Evolutionary conservation across 2,888 invertebrate species (phyloP).

Genomic region (Scaptomyza cyrtandrae): DNA sequence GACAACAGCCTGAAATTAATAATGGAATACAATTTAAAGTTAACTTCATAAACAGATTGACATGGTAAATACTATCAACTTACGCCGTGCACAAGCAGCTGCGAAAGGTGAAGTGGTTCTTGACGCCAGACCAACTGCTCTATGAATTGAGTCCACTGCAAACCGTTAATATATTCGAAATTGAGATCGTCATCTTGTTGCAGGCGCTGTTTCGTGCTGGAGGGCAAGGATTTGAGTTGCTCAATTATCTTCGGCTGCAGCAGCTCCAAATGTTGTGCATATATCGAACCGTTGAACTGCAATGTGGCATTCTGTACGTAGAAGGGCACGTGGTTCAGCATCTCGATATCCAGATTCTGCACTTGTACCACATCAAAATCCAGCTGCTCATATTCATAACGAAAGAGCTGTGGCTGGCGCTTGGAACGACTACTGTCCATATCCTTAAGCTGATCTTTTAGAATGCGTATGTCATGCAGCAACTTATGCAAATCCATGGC

Average conservation of each 20-base stretch:
- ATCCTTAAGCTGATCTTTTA: conserved; percentile 56
- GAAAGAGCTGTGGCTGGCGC: conserved; percentile 49
- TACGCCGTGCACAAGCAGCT: conserved; percentile 85
- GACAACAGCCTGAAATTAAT: conserved; percentile 81
- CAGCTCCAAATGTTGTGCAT: conserved; percentile 65
- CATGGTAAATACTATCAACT: conserved; percentile 51
- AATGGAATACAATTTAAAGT: neutral
- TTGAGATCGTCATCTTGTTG: conserved; percentile 72
- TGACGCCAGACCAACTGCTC: conserved; percentile 85
- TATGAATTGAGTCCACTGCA: conserved; percentile 84
- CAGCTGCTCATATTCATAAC: conserved; percentile 64
- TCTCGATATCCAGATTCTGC: conserved; percentile 75
- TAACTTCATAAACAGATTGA: neutral
- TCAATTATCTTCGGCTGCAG: conserved; percentile 31
- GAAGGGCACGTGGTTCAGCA: conserved; percentile 78
- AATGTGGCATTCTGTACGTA: conserved; percentile 75
- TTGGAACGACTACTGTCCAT: conserved; percentile 41
- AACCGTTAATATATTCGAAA: conserved; percentile 85
- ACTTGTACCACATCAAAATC: conserved; percentile 72
- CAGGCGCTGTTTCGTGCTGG: conserved; percentile 37
- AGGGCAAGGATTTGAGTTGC: conserved; percentile 42
- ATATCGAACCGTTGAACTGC: conserved; percentile 70
- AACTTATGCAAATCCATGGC: conserved; percentile 65
- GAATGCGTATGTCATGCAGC: conserved; percentile 65
- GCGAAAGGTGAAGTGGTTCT: conserved; percentile 81